Conservation (phyloP, 2,797 vertebrate species). For the Anguilla marmorata region DNA sequence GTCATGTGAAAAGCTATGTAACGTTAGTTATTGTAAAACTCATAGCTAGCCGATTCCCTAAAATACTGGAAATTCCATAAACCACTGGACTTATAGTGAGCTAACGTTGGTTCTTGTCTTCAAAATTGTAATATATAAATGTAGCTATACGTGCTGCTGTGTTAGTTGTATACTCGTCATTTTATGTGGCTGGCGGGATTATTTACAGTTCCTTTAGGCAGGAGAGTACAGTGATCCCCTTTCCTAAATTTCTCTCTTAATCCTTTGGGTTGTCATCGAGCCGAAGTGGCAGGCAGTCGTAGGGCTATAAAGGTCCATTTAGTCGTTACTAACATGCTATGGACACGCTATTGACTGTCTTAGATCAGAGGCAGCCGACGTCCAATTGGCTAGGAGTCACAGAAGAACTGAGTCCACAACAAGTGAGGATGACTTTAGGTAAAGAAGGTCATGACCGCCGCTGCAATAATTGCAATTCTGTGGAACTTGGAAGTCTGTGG, state of each 20-base stretch:
- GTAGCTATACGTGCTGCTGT: background rate
- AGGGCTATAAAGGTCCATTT: background rate
- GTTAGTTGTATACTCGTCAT: background rate
- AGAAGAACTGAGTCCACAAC: slow-evolving; percentile 75
- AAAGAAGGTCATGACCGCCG: slow-evolving; percentile 54
- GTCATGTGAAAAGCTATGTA: background rate
- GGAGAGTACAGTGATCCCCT: background rate
- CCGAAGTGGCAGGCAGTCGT: background rate
- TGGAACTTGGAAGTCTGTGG: slow-evolving; percentile 46
- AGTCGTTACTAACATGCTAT: slow-evolving; percentile 49
- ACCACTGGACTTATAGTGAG: background rate
- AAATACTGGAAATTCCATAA: background rate
- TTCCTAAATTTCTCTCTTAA: background rate
- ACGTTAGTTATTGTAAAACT: too few relatives aligned
- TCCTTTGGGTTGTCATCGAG: background rate
- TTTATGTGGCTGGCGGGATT: background rate
- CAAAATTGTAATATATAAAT: background rate
- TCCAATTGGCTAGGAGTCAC: slow-evolving; percentile 73
- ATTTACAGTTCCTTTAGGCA: background rate
- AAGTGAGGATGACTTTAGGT: slow-evolving; percentile 81
- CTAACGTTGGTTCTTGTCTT: background rate
- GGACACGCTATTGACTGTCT: slow-evolving; percentile 65
- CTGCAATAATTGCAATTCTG: slow-evolving; percentile 53
- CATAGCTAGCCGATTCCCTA: background rate
- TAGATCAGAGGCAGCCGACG: slow-evolving; percentile 75